Evolutionary conservation across 1,140 invertebrate species (phyloP).

Genomic region (Phymastichus coffea): DNA sequence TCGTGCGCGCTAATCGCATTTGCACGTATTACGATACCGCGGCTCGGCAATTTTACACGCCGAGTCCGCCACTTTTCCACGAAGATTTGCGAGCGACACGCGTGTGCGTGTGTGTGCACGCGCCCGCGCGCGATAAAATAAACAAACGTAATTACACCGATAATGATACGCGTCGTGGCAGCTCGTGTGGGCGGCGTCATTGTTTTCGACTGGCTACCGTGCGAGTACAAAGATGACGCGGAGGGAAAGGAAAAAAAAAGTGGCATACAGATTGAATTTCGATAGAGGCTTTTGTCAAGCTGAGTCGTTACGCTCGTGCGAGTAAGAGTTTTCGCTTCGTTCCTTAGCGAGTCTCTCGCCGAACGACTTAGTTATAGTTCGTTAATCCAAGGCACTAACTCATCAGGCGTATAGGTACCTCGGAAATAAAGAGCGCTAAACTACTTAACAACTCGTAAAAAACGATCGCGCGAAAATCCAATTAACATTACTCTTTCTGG

Average conservation of each 20-base stretch:
- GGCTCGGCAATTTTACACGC: no score
- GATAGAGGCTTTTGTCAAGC: no score
- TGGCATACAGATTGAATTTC: neutral
- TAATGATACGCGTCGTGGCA: slow-evolving; percentile 14
- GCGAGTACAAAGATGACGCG: no score
- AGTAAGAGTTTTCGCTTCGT: no score
- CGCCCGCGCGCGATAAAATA: neutral
- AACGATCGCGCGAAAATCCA: slow-evolving; percentile 33
- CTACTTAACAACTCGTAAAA: slow-evolving; percentile 48
- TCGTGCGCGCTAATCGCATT: slow-evolving; percentile 1
- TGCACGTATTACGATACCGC: no score
- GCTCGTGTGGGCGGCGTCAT: neutral
- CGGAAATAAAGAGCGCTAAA: slow-evolving; percentile 40
- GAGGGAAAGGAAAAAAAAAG: neutral
- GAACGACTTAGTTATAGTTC: no score
- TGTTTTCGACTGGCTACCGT: neutral
- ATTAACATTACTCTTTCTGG: slow-evolving; percentile 43
- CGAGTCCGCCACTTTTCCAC: no score
- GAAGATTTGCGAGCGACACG: slow-evolving; percentile 26
- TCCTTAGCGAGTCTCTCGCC: no score
- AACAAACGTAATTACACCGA: slow-evolving; percentile 7
- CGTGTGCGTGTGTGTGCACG: no score
- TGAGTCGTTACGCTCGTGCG: no score
- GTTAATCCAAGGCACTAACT: slow-evolving; percentile 16
- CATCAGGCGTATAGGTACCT: neutral